Conservation (phyloP, 2,113 vertebrate genomes). For the Astur gentilis region DNA sequence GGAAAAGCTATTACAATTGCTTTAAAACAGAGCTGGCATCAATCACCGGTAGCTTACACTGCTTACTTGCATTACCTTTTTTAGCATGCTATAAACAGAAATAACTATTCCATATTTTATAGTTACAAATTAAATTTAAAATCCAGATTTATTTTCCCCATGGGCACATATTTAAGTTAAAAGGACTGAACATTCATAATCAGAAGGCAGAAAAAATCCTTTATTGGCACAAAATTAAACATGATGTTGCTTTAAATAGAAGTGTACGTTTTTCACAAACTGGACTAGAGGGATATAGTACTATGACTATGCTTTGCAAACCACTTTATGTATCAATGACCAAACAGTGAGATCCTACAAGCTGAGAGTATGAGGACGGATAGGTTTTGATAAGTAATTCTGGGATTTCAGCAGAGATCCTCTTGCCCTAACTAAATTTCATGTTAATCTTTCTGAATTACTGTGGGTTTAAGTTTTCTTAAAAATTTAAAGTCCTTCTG, state of each 20-base stretch:
- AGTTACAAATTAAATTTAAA: slow-evolving; percentile 25
- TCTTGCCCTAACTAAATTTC: background rate
- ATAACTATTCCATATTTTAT: slow-evolving; percentile 16
- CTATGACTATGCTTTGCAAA: background rate
- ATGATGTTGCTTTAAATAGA: slow-evolving; percentile 27
- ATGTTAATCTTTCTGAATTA: background rate
- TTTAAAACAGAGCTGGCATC: background rate
- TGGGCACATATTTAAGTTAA: background rate
- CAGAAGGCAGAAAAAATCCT: background rate
- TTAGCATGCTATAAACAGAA: slow-evolving; percentile 34
- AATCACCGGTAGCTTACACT: background rate
- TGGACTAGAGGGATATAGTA: background rate
- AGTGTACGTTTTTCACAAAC: background rate
- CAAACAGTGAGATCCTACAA: background rate
- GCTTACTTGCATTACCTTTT: background rate
- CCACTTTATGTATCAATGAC: background rate
- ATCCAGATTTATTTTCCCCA: slow-evolving; percentile 29
- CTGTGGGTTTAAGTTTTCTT: background rate
- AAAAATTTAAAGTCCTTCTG: background rate
- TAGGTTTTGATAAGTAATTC: background rate
- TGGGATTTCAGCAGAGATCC: background rate
- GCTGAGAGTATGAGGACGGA: background rate
- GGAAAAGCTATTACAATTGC: background rate
- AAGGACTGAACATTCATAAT: background rate
- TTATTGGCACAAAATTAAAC: background rate